phyloP scores from a whole-genome alignment of 2,113 vertebrate species.

The Neofelis nebulosa region DNA sequence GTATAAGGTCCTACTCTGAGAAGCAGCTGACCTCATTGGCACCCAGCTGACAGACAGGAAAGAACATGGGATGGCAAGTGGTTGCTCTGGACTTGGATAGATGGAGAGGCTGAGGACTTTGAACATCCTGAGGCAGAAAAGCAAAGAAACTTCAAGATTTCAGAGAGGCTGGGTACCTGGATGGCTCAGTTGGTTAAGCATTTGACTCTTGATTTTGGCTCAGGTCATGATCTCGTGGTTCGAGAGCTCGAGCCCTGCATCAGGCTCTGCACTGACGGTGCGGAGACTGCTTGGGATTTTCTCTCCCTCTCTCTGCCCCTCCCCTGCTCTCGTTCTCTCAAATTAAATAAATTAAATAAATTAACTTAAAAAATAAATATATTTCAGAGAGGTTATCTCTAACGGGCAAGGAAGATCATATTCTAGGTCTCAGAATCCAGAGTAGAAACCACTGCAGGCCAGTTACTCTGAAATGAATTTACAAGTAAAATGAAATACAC shows the following conservation, averaged over 20 bases:
- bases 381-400: slow-evolving; percentile 31
- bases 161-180: neutral
- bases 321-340: too few species aligned
- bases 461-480: neutral
- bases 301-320: too few species aligned
- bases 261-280: too few species aligned
- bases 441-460: neutral
- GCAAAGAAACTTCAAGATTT: slow-evolving; percentile 31
- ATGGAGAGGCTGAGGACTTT: neutral
- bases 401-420: neutral
- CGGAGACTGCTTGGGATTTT: too few species aligned
- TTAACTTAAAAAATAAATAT: too few species aligned
- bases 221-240: too few species aligned
- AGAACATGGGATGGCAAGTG: neutral
- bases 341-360: too few species aligned
- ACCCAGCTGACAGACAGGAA: neutral
- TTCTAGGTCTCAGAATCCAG: neutral
- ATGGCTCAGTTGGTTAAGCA: too few species aligned
- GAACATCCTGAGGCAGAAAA: neutral
- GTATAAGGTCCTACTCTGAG: neutral
- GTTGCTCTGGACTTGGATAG: neutral
- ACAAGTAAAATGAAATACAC: neutral
- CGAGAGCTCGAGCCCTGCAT: too few species aligned
- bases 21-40: neutral
- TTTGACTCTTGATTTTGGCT: too few species aligned